Evolutionary conservation across 2,113 vertebrate genomes (phyloP).

Genomic region (Acrocephalus kingi): DNA sequence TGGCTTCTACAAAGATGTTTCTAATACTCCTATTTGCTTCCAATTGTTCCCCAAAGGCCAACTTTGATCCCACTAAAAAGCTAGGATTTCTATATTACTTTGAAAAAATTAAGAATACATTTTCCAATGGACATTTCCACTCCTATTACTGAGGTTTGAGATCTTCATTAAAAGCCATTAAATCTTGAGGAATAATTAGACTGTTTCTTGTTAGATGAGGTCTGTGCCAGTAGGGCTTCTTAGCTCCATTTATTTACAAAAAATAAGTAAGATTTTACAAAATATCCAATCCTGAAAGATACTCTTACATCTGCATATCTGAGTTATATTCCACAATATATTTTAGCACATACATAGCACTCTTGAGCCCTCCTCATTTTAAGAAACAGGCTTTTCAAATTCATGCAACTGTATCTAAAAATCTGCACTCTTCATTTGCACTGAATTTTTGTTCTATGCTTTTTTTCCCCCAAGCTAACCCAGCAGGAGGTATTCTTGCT

Average conservation of each 20-base stretch:
- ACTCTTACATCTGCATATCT: background rate
- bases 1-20: background rate
- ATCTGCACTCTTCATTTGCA: background rate
- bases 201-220: background rate
- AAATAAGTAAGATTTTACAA: background rate
- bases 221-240: conserved; percentile 39
- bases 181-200: background rate
- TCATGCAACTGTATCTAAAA: accelerated
- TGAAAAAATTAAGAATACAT: background rate
- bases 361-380: background rate
- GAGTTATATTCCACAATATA: background rate
- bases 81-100: background rate
- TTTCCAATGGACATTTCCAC: background rate
- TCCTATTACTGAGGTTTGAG: background rate
- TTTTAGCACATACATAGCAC: background rate
- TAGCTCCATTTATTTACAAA: background rate
- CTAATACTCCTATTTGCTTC: background rate
- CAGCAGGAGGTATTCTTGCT: background rate
- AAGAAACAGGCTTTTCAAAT: background rate
- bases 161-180: conserved; percentile 42
- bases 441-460: background rate
- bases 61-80: background rate
- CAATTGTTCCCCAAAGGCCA: background rate
- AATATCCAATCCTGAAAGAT: background rate
- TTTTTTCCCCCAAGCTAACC: background rate